Conservation (phyloP, 2,888 invertebrate species). For the Drosophila vallismaia region DNA sequence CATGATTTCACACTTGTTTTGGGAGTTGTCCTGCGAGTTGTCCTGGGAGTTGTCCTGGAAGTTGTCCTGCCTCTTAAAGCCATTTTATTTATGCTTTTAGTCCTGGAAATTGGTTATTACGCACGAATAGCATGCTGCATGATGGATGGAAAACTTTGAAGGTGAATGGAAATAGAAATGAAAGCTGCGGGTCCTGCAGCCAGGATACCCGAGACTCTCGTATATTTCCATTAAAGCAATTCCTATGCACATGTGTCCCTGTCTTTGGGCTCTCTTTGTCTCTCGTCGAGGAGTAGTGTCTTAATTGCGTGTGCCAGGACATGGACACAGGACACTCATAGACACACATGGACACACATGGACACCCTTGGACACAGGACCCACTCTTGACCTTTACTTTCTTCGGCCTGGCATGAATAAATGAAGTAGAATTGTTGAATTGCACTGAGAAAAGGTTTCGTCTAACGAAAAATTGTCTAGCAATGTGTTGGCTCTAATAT, state of each 20-base stretch:
- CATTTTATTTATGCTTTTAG: slow-evolving; percentile 9
- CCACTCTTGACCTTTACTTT: slow-evolving; percentile 42
- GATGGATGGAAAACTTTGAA: slow-evolving; percentile 18
- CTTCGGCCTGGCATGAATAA: slow-evolving; percentile 61
- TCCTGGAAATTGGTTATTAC: slow-evolving; percentile 33
- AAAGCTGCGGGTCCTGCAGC: slow-evolving; percentile 12
- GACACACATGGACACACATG: background rate
- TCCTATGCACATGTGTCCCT: slow-evolving; percentile 60
- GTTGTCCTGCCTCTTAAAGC: too few relatives aligned
- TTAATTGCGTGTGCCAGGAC: slow-evolving; percentile 45
- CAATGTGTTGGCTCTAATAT: background rate
- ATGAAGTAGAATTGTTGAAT: slow-evolving; percentile 67
- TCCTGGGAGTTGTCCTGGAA: too few relatives aligned
- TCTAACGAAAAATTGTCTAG: too few relatives aligned
- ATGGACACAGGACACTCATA: background rate
- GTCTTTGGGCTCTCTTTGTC: slow-evolving; percentile 16
- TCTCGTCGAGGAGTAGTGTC: slow-evolving; percentile 35
- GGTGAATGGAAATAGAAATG: slow-evolving; percentile 22
- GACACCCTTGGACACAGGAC: too few relatives aligned
- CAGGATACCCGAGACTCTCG: slow-evolving; percentile 40
- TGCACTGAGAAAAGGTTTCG: slow-evolving; percentile 5
- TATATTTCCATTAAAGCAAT: slow-evolving; percentile 74
- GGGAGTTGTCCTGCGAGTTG: too few relatives aligned
- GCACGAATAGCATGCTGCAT: slow-evolving; percentile 29
- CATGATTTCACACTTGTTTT: too few relatives aligned